These are phyloP conservation scores for Kobus ellipsiprymnus DNA, from an alignment of 2,113 vertebrate species.

Conservation along the genomic window DNA sequence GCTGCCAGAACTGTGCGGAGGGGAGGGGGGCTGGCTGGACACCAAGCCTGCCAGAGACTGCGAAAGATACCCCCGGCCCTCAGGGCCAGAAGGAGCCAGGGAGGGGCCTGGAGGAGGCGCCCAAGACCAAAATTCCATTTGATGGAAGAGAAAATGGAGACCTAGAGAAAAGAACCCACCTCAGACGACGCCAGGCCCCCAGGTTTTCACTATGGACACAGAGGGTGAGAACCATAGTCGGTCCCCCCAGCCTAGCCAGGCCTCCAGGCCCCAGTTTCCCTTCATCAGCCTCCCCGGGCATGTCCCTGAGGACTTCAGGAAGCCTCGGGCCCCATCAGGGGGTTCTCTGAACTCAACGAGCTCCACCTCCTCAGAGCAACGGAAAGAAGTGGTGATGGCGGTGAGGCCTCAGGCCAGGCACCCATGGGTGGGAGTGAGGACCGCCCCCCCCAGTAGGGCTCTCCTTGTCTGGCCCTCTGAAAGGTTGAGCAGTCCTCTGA, in stretches of 20 bases:
- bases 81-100: background rate
- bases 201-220: background rate
- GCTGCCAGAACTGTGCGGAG: background rate
- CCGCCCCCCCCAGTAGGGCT: slow-evolving; percentile 1
- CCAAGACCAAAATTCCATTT: background rate
- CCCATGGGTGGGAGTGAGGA: background rate
- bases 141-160: background rate
- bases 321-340: background rate
- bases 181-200: background rate
- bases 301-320: background rate
- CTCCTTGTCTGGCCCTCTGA: slow-evolving; percentile 57
- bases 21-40: background rate
- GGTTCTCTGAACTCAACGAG: background rate
- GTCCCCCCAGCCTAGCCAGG: no score
- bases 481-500: background rate
- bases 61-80: background rate
- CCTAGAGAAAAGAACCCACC: background rate
- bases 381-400: background rate
- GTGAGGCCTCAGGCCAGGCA: background rate
- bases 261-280: background rate
- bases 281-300: background rate
- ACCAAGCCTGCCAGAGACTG: background rate
- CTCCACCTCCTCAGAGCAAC: background rate
- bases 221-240: background rate
- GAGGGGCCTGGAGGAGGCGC: background rate